A percentile compares a stretch with the other conserved stretches of the same genome.
Evolutionary conservation across 1,140 invertebrate species (phyloP).

Genomic region (Ganaspis sp.): DNA sequence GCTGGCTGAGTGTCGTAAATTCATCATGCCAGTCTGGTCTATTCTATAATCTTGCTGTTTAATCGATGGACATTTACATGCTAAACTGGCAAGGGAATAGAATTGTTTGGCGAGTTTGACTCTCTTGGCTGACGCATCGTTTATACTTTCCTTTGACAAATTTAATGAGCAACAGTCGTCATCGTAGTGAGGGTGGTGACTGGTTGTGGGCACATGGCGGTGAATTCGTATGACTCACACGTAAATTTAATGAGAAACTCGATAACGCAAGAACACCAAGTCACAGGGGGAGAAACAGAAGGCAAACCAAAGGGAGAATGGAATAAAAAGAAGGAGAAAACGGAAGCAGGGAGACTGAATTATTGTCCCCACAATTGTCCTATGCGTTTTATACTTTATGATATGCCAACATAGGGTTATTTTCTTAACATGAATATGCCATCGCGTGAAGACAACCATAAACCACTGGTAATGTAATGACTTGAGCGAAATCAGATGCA

Average conservation of each 20-base stretch:
- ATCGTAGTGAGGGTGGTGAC: constrained; percentile 28
- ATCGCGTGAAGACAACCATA: constrained; percentile 18
- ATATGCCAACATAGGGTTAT: neutral
- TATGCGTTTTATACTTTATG: neutral
- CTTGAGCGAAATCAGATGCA: neutral
- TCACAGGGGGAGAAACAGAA: neutral
- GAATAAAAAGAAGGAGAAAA: constrained; percentile 21
- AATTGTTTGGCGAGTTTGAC: neutral
- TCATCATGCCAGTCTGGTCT: constrained; percentile 5
- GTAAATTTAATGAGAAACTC: constrained; percentile 50
- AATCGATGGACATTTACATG: neutral
- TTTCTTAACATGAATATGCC: constrained; percentile 30
- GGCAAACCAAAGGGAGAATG: neutral
- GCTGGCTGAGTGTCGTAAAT: neutral
- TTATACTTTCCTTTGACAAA: constrained; percentile 49
- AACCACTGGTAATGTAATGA: constrained; percentile 2
- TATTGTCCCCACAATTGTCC: constrained; percentile 10
- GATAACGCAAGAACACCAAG: constrained; percentile 36
- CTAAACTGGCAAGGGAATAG: neutral
- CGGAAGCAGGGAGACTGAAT: constrained; percentile 18
- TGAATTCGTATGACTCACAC: constrained; percentile 55
- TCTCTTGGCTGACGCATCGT: constrained; percentile 42
- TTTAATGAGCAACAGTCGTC: constrained; percentile 47
- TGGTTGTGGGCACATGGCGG: constrained; percentile 45
- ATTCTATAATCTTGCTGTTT: constrained; percentile 27